Conservation (phyloP, 2,888 invertebrate genomes). For the Julus scandinavius region DNA sequence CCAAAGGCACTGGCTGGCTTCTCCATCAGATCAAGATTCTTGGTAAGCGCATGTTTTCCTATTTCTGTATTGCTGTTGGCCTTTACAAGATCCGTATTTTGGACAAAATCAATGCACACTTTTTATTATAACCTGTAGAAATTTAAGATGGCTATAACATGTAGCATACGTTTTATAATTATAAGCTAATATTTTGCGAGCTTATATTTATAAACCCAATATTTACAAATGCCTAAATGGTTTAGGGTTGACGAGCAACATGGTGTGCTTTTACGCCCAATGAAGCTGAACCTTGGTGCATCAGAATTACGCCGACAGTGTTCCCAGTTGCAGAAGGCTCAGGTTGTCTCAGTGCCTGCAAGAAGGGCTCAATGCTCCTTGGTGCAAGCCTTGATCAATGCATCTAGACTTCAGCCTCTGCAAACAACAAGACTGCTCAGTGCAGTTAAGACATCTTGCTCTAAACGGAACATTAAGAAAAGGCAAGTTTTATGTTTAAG, state of each 20-base stretch:
- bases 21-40: conserved; percentile 58
- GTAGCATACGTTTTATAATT: not conserved
- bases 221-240: not conserved
- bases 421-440: conserved; percentile 48
- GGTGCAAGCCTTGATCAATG: conserved; percentile 64
- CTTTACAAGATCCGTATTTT: no score
- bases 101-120: no score
- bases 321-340: conserved; percentile 65
- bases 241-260: conserved; percentile 56
- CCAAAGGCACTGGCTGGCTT: conserved; percentile 59
- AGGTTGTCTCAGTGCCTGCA: conserved; percentile 61
- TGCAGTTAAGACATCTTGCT: not conserved
- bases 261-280: conserved; percentile 55
- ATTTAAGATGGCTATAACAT: not conserved
- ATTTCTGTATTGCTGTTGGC: no score
- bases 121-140: no score
- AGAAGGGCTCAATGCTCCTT: conserved; percentile 60
- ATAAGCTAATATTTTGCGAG: not conserved
- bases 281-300: conserved; percentile 58
- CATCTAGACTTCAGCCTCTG: conserved; percentile 62
- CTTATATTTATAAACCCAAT: not conserved
- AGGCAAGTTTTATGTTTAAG: conserved; percentile 1
- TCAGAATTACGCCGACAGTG: conserved; percentile 68
- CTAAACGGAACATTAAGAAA: conserved; percentile 3
- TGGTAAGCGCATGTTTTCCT: conserved; percentile 46